These are phyloP conservation scores for Lochmaea crataegi DNA, from an alignment of 2,888 invertebrate genomes.

Conservation along the genomic window DNA sequence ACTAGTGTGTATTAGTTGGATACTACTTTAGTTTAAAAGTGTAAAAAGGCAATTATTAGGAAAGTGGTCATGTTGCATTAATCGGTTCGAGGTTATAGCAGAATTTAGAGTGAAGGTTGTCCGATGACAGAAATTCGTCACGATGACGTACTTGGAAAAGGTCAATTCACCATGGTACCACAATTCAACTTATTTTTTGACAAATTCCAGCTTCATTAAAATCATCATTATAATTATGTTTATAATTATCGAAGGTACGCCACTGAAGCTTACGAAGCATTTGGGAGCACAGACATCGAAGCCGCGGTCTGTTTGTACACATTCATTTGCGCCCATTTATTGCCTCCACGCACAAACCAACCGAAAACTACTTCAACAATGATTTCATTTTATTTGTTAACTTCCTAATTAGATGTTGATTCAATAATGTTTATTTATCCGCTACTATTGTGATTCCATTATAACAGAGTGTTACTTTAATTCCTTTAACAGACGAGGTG, in stretches of 20 bases:
- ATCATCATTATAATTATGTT: neutral
- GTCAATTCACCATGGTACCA: too few species aligned
- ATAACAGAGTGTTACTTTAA: slow-evolving; percentile 40
- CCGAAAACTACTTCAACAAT: slow-evolving; percentile 42
- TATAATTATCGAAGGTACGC: neutral
- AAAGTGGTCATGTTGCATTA: too few species aligned
- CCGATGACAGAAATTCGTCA: too few species aligned
- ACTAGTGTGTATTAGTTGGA: too few species aligned
- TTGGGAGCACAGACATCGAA: neutral
- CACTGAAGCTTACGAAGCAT: slow-evolving; percentile 1
- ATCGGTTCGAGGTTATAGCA: too few species aligned
- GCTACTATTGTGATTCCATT: slow-evolving; percentile 41
- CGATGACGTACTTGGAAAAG: too few species aligned
- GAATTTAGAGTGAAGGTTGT: too few species aligned
- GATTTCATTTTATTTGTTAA: slow-evolving; percentile 47
- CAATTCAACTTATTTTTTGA: too few species aligned
- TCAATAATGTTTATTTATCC: slow-evolving; percentile 41
- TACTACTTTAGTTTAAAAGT: too few species aligned
- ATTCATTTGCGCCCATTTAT: slow-evolving; percentile 48
- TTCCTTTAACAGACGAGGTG: slow-evolving; percentile 42
- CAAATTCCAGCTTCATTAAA: too few species aligned
- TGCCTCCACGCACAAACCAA: slow-evolving; percentile 24
- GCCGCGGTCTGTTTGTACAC: slow-evolving; percentile 39
- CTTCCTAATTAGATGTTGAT: slow-evolving; percentile 47
- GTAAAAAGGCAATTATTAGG: too few species aligned